phyloP scores from a whole-genome alignment of 2,888 invertebrate species.

The Acanthosepion lycidas region DNA sequence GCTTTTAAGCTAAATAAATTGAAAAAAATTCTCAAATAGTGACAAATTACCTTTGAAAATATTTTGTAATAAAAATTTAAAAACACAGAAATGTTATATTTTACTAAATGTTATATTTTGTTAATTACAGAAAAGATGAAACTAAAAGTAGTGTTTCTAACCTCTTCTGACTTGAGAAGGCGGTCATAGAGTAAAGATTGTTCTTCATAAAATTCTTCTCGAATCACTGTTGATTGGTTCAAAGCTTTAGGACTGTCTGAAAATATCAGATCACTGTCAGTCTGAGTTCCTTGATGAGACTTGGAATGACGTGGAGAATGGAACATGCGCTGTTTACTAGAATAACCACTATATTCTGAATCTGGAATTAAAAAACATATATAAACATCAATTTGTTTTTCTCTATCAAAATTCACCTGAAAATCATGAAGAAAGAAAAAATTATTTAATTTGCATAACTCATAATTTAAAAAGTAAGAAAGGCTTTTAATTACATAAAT shows the following conservation, averaged over 20 bases:
- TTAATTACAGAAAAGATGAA: not conserved
- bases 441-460: not conserved
- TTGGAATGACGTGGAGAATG: slow-evolving; percentile 67
- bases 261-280: slow-evolving; percentile 55
- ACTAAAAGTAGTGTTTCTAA: slow-evolving; percentile 50
- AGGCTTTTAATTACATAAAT: not conserved
- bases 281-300: slow-evolving; percentile 67
- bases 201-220: slow-evolving; percentile 68
- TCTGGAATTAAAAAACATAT: not conserved
- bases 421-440: not conserved
- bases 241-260: not conserved
- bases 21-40: too few relatives aligned
- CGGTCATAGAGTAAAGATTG: slow-evolving; percentile 67
- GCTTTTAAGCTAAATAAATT: too few relatives aligned
- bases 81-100: too few relatives aligned
- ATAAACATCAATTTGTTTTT: not conserved
- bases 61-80: too few relatives aligned
- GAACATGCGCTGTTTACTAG: slow-evolving; percentile 59
- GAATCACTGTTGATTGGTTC: slow-evolving; percentile 52
- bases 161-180: slow-evolving; percentile 70
- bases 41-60: too few relatives aligned
- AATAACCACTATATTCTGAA: slow-evolving; percentile 44
- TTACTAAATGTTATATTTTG: not conserved
- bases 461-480: not conserved
- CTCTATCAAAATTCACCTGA: not conserved